phyloP scores from a whole-genome alignment of 2,113 vertebrate genomes.

The Ameiurus melas region DNA sequence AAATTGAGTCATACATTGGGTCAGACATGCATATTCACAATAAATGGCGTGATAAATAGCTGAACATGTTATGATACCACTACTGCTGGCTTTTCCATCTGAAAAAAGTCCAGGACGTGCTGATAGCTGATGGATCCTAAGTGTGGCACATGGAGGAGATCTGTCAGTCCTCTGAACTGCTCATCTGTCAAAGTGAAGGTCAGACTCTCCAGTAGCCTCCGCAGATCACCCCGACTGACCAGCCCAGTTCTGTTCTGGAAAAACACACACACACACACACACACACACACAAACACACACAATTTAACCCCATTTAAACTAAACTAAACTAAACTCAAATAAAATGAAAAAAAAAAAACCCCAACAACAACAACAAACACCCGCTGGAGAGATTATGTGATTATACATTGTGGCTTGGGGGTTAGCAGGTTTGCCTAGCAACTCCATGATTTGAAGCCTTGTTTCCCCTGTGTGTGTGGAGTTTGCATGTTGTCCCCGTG shows the following conservation, averaged over 20 bases:
- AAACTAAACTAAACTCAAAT: not conserved
- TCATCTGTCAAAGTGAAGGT: conserved; percentile 59
- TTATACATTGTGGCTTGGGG: no score
- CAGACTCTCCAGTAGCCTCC: conserved; percentile 50
- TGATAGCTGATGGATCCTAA: conserved; percentile 48
- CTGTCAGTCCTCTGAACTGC: conserved; percentile 65
- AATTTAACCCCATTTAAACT: not conserved
- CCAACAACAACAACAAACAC: not conserved
- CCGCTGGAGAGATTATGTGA: not conserved
- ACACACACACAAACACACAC: no score
- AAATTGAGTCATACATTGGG: not conserved
- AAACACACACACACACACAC: no score
- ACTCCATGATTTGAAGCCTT: no score
- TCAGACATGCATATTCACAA: not conserved
- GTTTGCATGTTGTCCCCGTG: no score
- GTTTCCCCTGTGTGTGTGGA: no score
- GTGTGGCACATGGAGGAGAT: conserved; percentile 58
- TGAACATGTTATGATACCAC: conserved; percentile 4
- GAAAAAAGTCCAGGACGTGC: conserved; percentile 55
- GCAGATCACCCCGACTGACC: conserved; percentile 61
- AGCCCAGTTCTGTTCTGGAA: conserved; percentile 57
- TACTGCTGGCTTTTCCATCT: conserved; percentile 39
- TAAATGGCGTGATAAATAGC: not conserved
- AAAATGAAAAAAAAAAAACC: not conserved
- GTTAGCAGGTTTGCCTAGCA: no score